Evolutionary conservation across 1,140 invertebrate species (phyloP), one percentile per base, ranked within the genome.

Genomic region (Bombus affinis): DNA sequence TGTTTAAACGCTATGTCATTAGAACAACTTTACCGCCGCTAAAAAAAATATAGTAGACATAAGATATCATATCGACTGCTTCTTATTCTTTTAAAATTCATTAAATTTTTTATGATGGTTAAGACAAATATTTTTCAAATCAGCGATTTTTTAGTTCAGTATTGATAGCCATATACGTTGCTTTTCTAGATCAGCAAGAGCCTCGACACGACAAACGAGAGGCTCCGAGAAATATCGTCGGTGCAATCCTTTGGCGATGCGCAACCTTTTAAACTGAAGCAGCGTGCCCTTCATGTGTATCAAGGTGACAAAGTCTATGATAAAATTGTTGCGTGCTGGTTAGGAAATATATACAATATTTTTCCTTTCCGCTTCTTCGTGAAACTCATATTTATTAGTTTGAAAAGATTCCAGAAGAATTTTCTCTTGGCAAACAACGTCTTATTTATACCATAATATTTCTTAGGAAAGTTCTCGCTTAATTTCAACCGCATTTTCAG

Each of bases 211-310:
- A 96, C 95, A 62, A 95, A 96, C 88, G 95, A 97, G 62, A 96
- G 97, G 89, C 94, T 99, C 86, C 96, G 96, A 87, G 91, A 96
- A 70, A 93, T 95, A 78, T 97, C 96, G 80, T 95, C 98, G 28
- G 97, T 97, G 78, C 93, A 95, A 78, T 97, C 98, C 90, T 98
- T 97, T 35, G 96, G 95, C 85, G 93, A 97, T 88, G 95, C 97
- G 73, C 93, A 96, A 83, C 95, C 95, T 83, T 99, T 99, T 94
- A 97, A 98, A 93, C 95, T 99, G 10, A 95, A 96, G 86, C 97
- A 99, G 91, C 96, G 99, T 88, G 98, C 98, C 3, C 94, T 97
- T 25, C 99, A 99, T 93, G 99, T 99, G 62, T 98, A 97, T 93
- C 95, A 96, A 95, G 96, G 96, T 97, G 94, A 94, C 53, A 53